A percentile compares a stretch with the other conserved stretches of the same genome.
Evolutionary conservation across 1,140 invertebrate genomes (phyloP).

Genomic region (Cydia strobilella): DNA sequence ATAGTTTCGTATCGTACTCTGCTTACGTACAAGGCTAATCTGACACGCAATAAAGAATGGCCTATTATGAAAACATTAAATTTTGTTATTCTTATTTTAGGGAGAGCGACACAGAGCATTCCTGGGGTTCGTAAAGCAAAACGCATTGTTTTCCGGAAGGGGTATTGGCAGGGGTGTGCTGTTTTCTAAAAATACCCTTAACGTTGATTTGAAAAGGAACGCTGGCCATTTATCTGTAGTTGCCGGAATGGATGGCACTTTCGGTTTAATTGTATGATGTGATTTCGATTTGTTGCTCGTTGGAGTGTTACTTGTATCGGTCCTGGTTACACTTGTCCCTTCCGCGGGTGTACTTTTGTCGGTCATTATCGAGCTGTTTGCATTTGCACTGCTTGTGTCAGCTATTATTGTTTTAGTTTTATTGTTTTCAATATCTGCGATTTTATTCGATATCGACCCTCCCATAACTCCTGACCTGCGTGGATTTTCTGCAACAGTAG

Average conservation of each 20-base stretch:
- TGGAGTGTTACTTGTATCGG: background rate
- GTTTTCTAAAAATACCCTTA: slow-evolving; percentile 40
- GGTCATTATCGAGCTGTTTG: background rate
- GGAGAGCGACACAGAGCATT: slow-evolving; percentile 47
- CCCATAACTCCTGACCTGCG: background rate
- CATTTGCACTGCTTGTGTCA: background rate
- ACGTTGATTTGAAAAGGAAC: slow-evolving; percentile 24
- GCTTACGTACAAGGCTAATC: too few relatives aligned
- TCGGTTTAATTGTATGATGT: background rate
- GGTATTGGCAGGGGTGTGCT: slow-evolving; percentile 49
- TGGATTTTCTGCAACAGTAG: background rate
- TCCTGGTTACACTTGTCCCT: background rate
- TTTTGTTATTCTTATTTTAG: background rate
- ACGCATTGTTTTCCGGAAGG: slow-evolving; percentile 51
- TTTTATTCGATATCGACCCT: background rate
- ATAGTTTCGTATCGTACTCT: too few relatives aligned
- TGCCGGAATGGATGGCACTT: background rate
- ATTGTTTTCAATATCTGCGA: background rate
- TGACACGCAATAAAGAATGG: background rate
- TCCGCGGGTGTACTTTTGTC: background rate
- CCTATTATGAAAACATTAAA: background rate
- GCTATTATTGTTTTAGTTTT: background rate
- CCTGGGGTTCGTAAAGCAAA: slow-evolving; percentile 49
- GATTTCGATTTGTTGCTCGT: background rate
- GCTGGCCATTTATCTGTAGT: background rate